Evolutionary conservation across 2,797 vertebrate genomes (phyloP).

Genomic region (Numenius phaeopus): DNA sequence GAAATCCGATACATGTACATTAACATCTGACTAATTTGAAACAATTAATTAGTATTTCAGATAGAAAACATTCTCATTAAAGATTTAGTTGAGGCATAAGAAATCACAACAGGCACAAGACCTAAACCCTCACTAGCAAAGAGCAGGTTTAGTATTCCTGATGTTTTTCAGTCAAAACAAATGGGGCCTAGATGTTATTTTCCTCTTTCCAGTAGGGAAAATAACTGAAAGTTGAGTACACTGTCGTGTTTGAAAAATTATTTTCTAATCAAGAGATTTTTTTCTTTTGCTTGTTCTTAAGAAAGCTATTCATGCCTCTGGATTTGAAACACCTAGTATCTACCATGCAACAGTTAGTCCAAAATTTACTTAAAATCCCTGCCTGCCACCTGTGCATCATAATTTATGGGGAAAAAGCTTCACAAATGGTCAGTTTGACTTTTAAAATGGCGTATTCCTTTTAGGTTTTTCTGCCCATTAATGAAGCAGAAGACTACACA

Average conservation of each 20-base stretch:
- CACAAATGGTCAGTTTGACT: background rate
- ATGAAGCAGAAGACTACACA: background rate
- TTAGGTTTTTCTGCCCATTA: background rate
- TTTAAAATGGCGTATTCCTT: background rate
- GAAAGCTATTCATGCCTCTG: background rate
- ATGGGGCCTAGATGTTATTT: background rate
- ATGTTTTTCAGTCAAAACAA: slow-evolving; percentile 5
- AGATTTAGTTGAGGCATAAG: background rate
- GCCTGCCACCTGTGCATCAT: background rate
- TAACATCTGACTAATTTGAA: background rate
- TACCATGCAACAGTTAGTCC: background rate
- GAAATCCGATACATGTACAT: background rate
- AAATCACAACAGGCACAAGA: background rate
- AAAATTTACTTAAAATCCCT: background rate
- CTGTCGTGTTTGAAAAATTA: background rate
- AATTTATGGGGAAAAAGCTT: background rate
- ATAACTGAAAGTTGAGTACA: background rate
- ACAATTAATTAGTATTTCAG: slow-evolving; percentile 26
- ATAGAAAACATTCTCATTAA: background rate
- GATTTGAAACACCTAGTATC: background rate
- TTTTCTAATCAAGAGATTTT: background rate
- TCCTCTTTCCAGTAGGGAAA: background rate
- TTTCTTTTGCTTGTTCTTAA: background rate
- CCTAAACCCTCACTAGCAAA: background rate
- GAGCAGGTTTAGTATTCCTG: background rate